Evolutionary conservation across 2,888 invertebrate genomes (phyloP), one percentile per base, ranked within the genome.

Genomic region (Macrosiphum euphorbiae): DNA sequence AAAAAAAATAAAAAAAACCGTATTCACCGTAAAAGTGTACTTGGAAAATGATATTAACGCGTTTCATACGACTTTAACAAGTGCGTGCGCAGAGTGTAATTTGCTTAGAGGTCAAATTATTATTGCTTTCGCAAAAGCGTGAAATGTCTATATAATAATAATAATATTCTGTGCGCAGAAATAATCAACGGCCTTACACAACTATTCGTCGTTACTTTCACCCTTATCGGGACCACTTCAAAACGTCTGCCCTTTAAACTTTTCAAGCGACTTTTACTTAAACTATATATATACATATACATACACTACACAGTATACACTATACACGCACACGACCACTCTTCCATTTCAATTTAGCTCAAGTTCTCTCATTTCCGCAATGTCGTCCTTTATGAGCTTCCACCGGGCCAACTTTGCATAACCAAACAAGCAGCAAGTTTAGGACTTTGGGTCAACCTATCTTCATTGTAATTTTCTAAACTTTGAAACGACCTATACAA

Each of bases 331-430:
- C 55, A 20, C 26, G 2, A 26, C 92, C 61, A 78, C 52, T 88
- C 28, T 92, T 92, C 88, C 78, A 52, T 92, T 92, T 88, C 61
- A 67, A 92, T 92, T 92, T 61, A 50, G 61, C 67, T 28, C 10
- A 35, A 85, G 86, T 50, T 87, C 86, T 92, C 87, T 67, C 87
- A 86, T 92, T 92, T 88, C 92, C 92, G 92, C 26, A 87, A 47
- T 50, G 24, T 88, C 92, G 78, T 78, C 88, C 55, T 88, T n/a
- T 52, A 88, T 41, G 78, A 67, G 88, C 78, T 87, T 61, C 52
- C 41, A 55, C 92, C 92, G 88, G 52, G 88, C 88, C 88, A 78
- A 92, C 92, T 92, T 92, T 78, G 52, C 92, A 55, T 92, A 92
- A 92, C 88, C 44, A 78, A 92, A 78, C 78, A 55, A 55, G 88